phyloP scores from a whole-genome alignment of 92 coral and sea anemone species.

The Heliopora coerulea region DNA sequence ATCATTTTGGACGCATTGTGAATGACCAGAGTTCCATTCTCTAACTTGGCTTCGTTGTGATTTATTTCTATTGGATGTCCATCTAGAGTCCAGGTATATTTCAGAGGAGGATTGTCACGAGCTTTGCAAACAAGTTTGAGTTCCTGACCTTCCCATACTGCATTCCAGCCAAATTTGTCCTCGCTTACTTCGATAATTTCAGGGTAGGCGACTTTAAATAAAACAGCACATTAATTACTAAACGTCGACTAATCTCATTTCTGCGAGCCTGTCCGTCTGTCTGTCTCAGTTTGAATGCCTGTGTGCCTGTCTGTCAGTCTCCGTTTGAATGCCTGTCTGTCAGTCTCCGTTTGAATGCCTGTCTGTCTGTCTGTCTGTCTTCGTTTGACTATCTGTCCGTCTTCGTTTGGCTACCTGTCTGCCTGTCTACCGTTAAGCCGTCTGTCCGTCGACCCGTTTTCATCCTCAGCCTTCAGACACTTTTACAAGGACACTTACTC shows the following conservation, averaged over 20 bases:
- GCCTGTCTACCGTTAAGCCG: background rate
- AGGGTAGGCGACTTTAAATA: conserved; percentile 17
- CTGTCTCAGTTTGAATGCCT: background rate
- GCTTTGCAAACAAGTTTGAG: background rate
- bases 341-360: background rate
- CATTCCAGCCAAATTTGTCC: background rate
- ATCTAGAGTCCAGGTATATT: background rate
- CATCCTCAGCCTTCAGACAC: too few species aligned
- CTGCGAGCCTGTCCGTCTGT: too few species aligned
- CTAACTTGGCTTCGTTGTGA: background rate
- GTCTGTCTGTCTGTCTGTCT: conserved; percentile 9
- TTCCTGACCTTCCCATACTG: background rate
- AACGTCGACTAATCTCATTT: background rate
- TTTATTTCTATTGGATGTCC: background rate
- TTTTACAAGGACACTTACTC: background rate
- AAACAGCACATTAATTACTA: too few species aligned
- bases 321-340: background rate
- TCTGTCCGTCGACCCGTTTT: background rate
- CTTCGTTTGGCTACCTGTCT: background rate
- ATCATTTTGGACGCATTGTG: background rate
- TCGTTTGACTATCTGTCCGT: background rate
- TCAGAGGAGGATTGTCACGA: background rate
- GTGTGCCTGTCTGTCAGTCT: background rate
- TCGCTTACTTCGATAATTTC: background rate
- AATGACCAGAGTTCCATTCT: background rate